phyloP scores from a whole-genome alignment of 2,888 invertebrate species.

The Eretmocerus hayati region DNA sequence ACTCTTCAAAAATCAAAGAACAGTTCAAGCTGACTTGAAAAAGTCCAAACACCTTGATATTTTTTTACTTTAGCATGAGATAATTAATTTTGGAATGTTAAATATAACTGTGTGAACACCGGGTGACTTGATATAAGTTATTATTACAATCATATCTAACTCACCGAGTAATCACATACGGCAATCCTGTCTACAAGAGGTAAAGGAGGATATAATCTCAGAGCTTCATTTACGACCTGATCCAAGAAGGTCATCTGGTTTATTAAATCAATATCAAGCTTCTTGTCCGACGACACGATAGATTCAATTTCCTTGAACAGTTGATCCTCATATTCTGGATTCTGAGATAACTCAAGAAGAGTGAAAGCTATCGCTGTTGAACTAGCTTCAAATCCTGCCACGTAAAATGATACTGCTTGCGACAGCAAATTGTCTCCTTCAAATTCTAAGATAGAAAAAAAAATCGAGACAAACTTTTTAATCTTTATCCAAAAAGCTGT shows the following conservation, averaged over 20 bases:
- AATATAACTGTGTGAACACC: no score
- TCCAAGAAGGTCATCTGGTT: constrained; percentile 32
- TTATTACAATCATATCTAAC: no score
- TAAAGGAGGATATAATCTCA: constrained; percentile 35
- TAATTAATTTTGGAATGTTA: no score
- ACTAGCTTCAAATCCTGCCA: constrained; percentile 34
- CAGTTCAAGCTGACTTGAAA: no score
- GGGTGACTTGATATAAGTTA: no score
- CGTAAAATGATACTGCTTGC: constrained; percentile 32
- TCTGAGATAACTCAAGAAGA: constrained; percentile 29
- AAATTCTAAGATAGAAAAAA: constrained; percentile 31
- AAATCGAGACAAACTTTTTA: no score
- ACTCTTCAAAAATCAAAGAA: no score
- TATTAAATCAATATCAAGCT: constrained; percentile 28
- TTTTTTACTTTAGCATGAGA: no score
- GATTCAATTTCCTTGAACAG: constrained; percentile 26
- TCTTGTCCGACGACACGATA: constrained; percentile 16
- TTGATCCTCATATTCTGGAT: constrained; percentile 27
- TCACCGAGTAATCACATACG: constrained; percentile 29
- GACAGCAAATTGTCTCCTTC: constrained; percentile 33
- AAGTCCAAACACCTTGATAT: no score
- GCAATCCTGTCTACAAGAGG: constrained; percentile 32
- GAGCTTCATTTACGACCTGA: constrained; percentile 29
- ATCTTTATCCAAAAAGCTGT: no score
- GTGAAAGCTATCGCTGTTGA: constrained; percentile 32